Conservation (phyloP, 1,140 invertebrate genomes). For the Paramacrobiotus metropolitanus region DNA sequence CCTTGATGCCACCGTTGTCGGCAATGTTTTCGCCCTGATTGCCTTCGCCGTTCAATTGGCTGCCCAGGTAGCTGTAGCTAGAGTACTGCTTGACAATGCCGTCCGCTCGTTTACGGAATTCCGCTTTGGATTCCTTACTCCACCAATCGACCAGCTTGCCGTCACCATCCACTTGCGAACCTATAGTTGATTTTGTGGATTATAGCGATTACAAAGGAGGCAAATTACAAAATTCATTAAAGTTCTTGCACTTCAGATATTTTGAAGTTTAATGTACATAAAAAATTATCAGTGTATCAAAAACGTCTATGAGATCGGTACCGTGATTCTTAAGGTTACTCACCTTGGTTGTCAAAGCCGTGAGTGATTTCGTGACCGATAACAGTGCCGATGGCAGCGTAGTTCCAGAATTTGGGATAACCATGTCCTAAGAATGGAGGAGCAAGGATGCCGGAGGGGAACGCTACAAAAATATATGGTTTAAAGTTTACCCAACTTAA, state of each 20-base stretch:
- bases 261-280: neutral
- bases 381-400: slow-evolving; percentile 34
- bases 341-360: slow-evolving; percentile 31
- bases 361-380: slow-evolving; percentile 38
- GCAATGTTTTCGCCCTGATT: slow-evolving; percentile 77
- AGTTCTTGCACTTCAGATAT: too few relatives aligned
- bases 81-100: slow-evolving; percentile 76
- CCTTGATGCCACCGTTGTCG: slow-evolving; percentile 68
- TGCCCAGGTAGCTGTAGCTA: slow-evolving; percentile 31
- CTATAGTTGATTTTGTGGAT: too few relatives aligned
- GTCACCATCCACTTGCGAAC: slow-evolving; percentile 60
- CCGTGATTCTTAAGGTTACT: neutral
- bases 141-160: slow-evolving; percentile 72
- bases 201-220: too few relatives aligned
- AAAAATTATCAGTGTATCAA: neutral
- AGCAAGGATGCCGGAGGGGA: slow-evolving; percentile 30
- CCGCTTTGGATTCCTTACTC: slow-evolving; percentile 42
- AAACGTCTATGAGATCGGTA: neutral
- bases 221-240: too few relatives aligned
- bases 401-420: slow-evolving; percentile 30
- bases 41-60: slow-evolving; percentile 37
- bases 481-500: too few relatives aligned
- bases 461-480: slow-evolving; percentile 15
- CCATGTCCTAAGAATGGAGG: slow-evolving; percentile 27
- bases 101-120: slow-evolving; percentile 45